A percentile compares a stretch with the other conserved stretches of the same genome.
phyloP scores from a whole-genome alignment of 2,113 vertebrate genomes.

The Burhinus bistriatus region DNA sequence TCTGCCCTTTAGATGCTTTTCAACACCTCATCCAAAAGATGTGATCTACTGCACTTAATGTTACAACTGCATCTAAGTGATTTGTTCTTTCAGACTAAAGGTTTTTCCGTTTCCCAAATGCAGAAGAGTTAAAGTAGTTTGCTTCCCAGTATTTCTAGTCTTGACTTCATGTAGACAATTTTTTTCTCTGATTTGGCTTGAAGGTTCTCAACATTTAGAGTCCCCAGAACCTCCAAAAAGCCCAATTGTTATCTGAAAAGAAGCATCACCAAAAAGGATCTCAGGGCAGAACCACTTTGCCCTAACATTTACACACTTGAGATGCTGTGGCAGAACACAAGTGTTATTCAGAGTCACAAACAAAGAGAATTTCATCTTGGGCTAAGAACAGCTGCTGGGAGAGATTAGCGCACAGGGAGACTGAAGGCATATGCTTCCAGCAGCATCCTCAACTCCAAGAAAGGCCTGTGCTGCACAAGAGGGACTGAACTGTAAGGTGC shows the following conservation, averaged over 20 bases:
- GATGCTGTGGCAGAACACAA: constrained; percentile 37
- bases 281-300: neutral
- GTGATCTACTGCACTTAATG: neutral
- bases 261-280: neutral
- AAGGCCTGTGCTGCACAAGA: neutral
- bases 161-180: neutral
- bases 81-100: neutral
- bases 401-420: neutral
- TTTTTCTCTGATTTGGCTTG: neutral
- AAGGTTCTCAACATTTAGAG: neutral
- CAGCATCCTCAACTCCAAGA: neutral
- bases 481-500: neutral
- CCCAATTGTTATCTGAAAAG: neutral
- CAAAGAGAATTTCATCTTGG: constrained; percentile 49
- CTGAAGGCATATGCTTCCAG: neutral
- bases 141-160: neutral
- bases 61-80: neutral
- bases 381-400: constrained; percentile 16
- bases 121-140: neutral
- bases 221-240: neutral
- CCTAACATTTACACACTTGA: neutral
- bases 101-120: neutral
- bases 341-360: constrained; percentile 31
- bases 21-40: neutral
- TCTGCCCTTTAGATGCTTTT: neutral